These are phyloP conservation scores for Himalopsyche japonica DNA, from an alignment of 2,888 invertebrate species.

Conservation along the genomic window DNA sequence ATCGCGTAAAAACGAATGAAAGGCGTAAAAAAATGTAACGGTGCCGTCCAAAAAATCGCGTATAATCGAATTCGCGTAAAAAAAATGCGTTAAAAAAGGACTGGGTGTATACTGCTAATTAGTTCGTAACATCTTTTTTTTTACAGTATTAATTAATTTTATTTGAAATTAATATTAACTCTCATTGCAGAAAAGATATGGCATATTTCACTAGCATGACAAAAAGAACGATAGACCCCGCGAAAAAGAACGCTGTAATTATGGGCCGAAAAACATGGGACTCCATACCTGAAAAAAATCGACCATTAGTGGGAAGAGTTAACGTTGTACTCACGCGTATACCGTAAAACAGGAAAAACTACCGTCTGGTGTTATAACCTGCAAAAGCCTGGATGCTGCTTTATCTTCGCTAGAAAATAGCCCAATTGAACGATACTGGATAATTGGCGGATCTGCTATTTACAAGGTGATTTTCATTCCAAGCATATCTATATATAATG, in stretches of 20 bases:
- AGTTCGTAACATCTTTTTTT: too few species aligned
- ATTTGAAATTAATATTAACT: not conserved
- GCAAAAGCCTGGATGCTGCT: constrained; percentile 69
- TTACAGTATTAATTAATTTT: too few species aligned
- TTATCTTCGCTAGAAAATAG: constrained; percentile 62
- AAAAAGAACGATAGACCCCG: constrained; percentile 62
- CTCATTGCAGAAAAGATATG: constrained; percentile 77
- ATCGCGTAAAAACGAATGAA: too few species aligned
- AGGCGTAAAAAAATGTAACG: too few species aligned
- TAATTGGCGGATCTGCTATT: constrained; percentile 83
- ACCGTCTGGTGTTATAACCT: constrained; percentile 64
- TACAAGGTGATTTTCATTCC: constrained; percentile 63
- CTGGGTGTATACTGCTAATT: too few species aligned
- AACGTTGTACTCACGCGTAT: constrained; percentile 31
- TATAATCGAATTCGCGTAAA: too few species aligned
- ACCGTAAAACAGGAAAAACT: constrained; percentile 46
- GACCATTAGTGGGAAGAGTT: constrained; percentile 64
- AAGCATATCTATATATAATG: not conserved
- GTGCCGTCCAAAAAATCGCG: too few species aligned
- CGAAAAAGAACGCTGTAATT: constrained; percentile 84
- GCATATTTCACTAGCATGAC: constrained; percentile 84
- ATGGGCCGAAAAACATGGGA: constrained; percentile 97
- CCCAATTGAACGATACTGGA: constrained; percentile 80
- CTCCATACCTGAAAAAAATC: constrained; percentile 79
- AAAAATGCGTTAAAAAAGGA: too few species aligned